These are phyloP conservation scores for Conomelus anceps DNA, from an alignment of 2,888 invertebrate genomes.

Conservation along the genomic window DNA sequence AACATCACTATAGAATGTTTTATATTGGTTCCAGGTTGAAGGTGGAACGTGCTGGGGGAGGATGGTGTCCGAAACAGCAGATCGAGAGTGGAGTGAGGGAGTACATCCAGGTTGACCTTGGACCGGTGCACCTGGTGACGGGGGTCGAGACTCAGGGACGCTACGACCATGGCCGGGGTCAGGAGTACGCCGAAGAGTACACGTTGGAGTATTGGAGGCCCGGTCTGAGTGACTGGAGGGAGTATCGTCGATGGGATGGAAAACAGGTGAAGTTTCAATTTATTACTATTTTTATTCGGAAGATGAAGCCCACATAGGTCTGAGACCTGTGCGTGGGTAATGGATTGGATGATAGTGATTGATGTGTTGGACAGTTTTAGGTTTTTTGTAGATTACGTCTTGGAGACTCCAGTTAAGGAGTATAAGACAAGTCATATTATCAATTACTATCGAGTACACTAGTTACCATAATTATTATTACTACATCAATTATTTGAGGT, in stretches of 20 bases:
- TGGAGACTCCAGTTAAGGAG: no score
- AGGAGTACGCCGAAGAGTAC: conserved; percentile 66
- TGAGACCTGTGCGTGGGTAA: no score
- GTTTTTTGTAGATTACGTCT: no score
- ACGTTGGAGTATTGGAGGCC: conserved; percentile 62
- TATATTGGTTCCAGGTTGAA: conserved; percentile 50
- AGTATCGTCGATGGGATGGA: conserved; percentile 58
- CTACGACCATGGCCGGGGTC: conserved; percentile 64
- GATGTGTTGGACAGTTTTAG: no score
- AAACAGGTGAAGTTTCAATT: conserved; percentile 50
- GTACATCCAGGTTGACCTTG: conserved; percentile 59
- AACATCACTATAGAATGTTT: no score
- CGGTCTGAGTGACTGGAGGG: conserved; percentile 53
- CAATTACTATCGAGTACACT: no score
- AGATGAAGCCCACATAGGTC: no score
- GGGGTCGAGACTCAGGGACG: conserved; percentile 70
- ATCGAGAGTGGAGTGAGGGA: conserved; percentile 58
- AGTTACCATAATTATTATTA: no score
- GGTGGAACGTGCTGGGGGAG: conserved; percentile 62
- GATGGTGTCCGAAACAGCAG: conserved; percentile 68
- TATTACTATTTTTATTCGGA: background rate
- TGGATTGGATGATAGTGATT: no score
- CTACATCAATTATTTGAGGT: no score
- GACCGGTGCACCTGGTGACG: conserved; percentile 55
- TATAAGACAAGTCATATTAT: no score